Base-by-base conservation (phyloP, 2,888 invertebrate genomes). In the Scaptomyza caliginosa region DNA sequence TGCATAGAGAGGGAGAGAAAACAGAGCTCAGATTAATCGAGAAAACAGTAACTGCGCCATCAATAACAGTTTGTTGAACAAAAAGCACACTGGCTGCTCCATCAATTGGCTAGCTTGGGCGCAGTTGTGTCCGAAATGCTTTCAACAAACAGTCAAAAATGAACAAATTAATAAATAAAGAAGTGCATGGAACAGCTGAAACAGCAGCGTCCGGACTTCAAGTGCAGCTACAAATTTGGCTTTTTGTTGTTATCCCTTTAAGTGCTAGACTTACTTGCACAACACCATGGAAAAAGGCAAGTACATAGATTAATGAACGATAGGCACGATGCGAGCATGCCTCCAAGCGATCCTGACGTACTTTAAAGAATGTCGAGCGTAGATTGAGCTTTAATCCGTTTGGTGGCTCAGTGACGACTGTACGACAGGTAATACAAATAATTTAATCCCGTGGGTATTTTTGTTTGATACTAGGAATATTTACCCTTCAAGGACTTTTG, bases 231-330 rank as follows among this genome's bases (percentile, higher is more conserved):
- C 60, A 50, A 60, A 54, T 62, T 66, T 42, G 28, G 38, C 21
- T 32, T 40, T 58, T 34, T 28, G 48, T 34, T 28, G 45, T 42
- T 42, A 48, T 51, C 39, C 34, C 17, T 11, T 3, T 10, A 19
- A 19, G 11, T 11, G 21, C 19, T 30, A 19, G 54, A 86, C 77
- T 90, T 90, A 95, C 95, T 93, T 96, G 96, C 0, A 98, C 95
- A 0, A 98, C 97, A 7, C 97, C 98, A 90, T 98, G 98, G 92
- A 98, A 98, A 92, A 98, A 98, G 0, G 97, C 96, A 38, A 98
- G 92, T 2, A 97, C 97, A 89, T 96, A 98, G 34, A 97, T 93
- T 0, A 98, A 92, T 28, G 96, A 93, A 80, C 95, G 95, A 92
- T 95, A 98, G n/a, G 94, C 93, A 0, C 93, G 92, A 90, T 98